Evolutionary conservation across 2,113 vertebrate species (phyloP).

Genomic region (Stictonetta naevosa): DNA sequence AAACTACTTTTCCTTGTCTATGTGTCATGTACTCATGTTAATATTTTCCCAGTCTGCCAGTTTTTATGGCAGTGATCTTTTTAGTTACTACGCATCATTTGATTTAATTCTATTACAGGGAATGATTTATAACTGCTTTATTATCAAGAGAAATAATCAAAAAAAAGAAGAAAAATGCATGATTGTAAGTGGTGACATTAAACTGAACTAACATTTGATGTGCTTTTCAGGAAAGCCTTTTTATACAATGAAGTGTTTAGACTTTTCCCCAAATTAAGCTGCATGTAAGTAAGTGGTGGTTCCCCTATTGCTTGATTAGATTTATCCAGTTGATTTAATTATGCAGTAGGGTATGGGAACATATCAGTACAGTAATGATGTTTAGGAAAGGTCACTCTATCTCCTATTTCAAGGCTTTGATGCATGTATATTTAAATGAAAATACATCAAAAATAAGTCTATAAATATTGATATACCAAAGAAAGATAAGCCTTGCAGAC

Average conservation of each 20-base stretch:
- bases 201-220: background rate
- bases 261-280: background rate
- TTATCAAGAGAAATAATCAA: background rate
- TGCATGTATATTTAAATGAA: background rate
- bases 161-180: background rate
- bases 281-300: background rate
- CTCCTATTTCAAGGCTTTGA: background rate
- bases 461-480: background rate
- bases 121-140: constrained; percentile 30
- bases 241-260: background rate
- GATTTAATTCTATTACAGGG: constrained; percentile 30
- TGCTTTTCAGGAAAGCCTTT: constrained; percentile 22
- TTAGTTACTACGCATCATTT: constrained; percentile 40
- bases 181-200: background rate
- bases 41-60: constrained; percentile 55
- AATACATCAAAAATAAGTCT: background rate
- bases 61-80: constrained; percentile 53
- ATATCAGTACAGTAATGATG: background rate
- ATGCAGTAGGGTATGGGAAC: background rate
- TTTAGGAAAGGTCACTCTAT: background rate
- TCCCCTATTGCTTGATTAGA: background rate
- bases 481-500: background rate
- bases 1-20: constrained; percentile 24
- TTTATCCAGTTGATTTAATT: background rate
- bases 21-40: constrained; percentile 12